phyloP scores from a whole-genome alignment of 2,888 invertebrate species.

The Brachynemurus nebulosus region DNA sequence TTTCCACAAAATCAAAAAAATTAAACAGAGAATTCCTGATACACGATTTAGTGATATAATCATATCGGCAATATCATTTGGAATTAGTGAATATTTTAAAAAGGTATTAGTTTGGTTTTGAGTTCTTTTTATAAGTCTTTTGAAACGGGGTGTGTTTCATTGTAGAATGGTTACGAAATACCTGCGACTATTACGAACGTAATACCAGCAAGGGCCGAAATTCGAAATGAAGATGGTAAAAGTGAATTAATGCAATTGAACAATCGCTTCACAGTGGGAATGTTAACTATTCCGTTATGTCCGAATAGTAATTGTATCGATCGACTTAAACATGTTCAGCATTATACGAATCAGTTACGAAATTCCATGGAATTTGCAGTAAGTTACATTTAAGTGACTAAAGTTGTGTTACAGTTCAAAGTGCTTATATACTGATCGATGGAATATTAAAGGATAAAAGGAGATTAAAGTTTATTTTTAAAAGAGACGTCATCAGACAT shows the following conservation, averaged over 20 bases:
- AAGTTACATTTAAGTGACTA: too few relatives aligned
- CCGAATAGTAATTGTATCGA: not conserved
- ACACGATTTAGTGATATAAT: conserved; percentile 35
- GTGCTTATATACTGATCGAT: too few relatives aligned
- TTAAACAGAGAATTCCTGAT: conserved; percentile 26
- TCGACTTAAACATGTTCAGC: not conserved
- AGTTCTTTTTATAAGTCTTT: not conserved
- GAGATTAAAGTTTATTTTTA: too few relatives aligned
- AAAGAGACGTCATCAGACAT: too few relatives aligned
- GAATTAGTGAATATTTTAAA: conserved; percentile 22
- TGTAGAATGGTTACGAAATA: not conserved
- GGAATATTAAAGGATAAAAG: too few relatives aligned
- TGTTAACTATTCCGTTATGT: not conserved
- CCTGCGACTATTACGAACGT: not conserved
- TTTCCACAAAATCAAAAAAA: conserved; percentile 28
- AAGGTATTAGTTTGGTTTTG: not conserved
- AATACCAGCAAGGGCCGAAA: not conserved
- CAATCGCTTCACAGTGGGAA: conserved; percentile 1
- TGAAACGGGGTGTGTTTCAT: not conserved
- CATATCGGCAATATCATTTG: conserved; percentile 34
- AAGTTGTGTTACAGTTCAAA: too few relatives aligned
- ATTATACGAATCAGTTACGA: not conserved
- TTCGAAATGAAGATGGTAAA: not conserved
- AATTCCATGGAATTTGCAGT: conserved; percentile 1
- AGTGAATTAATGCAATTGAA: not conserved